Conservation (phyloP, 2,888 invertebrate species). For the Apodemia duryi region DNA sequence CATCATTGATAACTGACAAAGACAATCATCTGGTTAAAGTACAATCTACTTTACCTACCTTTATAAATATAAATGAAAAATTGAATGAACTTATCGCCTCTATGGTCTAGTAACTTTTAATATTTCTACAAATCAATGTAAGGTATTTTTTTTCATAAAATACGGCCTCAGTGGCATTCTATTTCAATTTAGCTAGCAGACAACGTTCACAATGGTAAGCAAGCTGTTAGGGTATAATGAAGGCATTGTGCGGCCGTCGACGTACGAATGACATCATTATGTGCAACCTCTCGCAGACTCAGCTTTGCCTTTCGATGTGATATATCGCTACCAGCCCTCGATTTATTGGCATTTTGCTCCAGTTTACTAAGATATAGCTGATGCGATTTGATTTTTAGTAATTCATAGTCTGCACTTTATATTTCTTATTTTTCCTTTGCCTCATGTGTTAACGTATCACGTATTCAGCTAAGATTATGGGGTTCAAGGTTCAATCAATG, state of each 20-base stretch:
- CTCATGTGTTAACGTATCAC: too few relatives aligned
- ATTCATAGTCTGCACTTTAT: background rate
- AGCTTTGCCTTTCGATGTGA: conserved; percentile 47
- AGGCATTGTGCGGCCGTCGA: conserved; percentile 59
- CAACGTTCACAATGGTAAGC: conserved; percentile 59
- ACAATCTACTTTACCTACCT: too few relatives aligned
- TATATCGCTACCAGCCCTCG: conserved; percentile 49
- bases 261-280: conserved; percentile 56
- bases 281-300: conserved; percentile 55
- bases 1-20: too few relatives aligned
- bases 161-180: conserved; percentile 34
- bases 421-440: background rate
- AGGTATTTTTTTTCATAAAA: conserved; percentile 24
- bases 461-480: too few relatives aligned
- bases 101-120: background rate
- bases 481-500: too few relatives aligned
- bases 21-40: too few relatives aligned
- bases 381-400: conserved; percentile 7
- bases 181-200: conserved; percentile 56
- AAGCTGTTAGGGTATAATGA: conserved; percentile 67
- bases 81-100: too few relatives aligned
- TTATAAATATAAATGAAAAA: too few relatives aligned
- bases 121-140: conserved; percentile 24
- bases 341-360: conserved; percentile 53
- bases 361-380: conserved; percentile 22